Percentiles rank a stretch among this genome's conserved stretches.
Conservation (phyloP, 2,113 vertebrate species). For the Malurus melanocephalus region DNA sequence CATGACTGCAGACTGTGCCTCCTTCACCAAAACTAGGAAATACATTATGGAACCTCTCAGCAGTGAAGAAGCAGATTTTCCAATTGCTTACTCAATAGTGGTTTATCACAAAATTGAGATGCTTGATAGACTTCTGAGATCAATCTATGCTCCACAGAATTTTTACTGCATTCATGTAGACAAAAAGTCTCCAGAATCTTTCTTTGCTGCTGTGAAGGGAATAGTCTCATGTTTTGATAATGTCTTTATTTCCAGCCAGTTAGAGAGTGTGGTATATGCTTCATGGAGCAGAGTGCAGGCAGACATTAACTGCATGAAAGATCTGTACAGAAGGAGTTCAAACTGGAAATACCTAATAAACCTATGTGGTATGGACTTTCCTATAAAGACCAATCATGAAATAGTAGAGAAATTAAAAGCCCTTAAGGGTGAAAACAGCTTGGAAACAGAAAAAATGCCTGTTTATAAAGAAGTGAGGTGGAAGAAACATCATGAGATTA, state of each 20-base stretch:
- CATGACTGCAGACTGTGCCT: conserved; percentile 75
- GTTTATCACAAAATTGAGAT: conserved; percentile 88
- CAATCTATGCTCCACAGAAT: conserved; percentile 80
- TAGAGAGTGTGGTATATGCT: conserved; percentile 82
- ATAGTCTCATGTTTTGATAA: conserved; percentile 86
- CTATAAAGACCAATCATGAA: conserved; percentile 91
- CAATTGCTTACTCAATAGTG: conserved; percentile 88
- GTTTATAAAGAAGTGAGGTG: conserved; percentile 74
- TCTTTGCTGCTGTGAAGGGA: conserved; percentile 69
- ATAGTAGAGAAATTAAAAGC: conserved; percentile 80
- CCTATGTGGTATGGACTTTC: conserved; percentile 91
- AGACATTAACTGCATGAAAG: conserved; percentile 91
- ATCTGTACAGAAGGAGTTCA: conserved; percentile 73
- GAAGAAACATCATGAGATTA: conserved; percentile 64
- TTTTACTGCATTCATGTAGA: conserved; percentile 83
- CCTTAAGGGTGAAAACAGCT: conserved; percentile 80
- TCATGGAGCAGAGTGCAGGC: conserved; percentile 88
- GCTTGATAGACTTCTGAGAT: conserved; percentile 85
- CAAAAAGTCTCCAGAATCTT: conserved; percentile 73
- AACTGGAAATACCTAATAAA: conserved; percentile 91
- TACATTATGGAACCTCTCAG: conserved; percentile 82
- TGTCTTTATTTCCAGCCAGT: conserved; percentile 80
- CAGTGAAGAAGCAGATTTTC: conserved; percentile 83
- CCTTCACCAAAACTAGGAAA: conserved; percentile 78
- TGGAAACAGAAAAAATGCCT: conserved; percentile 83